phyloP scores from a whole-genome alignment of 2,888 invertebrate genomes.

The Acanthosepion esculentum region DNA sequence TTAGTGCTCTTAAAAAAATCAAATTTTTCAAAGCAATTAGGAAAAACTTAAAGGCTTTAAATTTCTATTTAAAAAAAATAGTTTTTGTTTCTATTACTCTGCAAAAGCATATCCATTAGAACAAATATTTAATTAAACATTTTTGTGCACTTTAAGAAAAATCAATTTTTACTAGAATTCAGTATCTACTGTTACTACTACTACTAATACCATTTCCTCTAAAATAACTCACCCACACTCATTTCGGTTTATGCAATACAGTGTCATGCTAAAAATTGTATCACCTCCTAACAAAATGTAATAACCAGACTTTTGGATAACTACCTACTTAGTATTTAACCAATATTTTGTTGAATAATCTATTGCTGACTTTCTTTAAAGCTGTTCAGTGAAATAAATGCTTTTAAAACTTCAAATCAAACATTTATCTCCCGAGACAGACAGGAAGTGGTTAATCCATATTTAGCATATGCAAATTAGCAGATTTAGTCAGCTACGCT shows the following conservation, averaged over 20 bases:
- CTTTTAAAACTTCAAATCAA: neutral
- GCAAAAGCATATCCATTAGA: neutral
- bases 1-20: neutral
- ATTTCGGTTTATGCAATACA: neutral
- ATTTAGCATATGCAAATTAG: constrained; percentile 33
- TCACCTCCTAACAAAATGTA: neutral
- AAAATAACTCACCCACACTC: neutral
- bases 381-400: neutral
- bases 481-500: neutral
- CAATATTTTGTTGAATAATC: neutral
- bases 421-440: neutral
- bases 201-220: neutral
- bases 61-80: neutral
- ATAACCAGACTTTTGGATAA: neutral
- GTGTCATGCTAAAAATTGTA: constrained; percentile 17
- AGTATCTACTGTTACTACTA: neutral
- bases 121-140: neutral
- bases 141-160: neutral
- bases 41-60: neutral
- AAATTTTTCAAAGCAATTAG: neutral
- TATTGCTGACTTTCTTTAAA: neutral
- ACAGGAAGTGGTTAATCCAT: constrained; percentile 15
- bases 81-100: neutral
- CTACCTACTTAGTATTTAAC: neutral
- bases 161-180: constrained; percentile 33